Conservation (phyloP, 2,888 invertebrate species). For the Trimorus sp. region DNA sequence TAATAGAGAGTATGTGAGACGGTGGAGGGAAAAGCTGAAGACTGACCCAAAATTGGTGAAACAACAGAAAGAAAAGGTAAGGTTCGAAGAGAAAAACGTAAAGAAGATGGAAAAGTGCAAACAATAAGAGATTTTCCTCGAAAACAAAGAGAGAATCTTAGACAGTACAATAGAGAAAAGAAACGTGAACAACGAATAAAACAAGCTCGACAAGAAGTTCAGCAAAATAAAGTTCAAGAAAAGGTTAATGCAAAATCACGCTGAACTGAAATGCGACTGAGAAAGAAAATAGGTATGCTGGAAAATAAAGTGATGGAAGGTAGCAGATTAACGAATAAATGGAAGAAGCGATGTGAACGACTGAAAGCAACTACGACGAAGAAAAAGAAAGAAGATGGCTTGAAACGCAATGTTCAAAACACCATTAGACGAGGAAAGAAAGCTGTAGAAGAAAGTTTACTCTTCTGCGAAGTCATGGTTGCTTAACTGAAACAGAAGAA, state of each 20-base stretch:
- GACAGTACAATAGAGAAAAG: conserved; percentile 29
- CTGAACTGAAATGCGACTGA: conserved; percentile 30
- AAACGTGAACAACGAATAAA: conserved; percentile 29
- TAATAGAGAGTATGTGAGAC: conserved; percentile 11
- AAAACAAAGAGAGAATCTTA: conserved; percentile 21
- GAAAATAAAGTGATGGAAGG: conserved; percentile 17
- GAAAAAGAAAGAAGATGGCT: conserved; percentile 19
- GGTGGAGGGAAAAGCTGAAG: conserved; percentile 16
- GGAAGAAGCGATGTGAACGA: conserved; percentile 41
- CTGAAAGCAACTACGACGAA: conserved; percentile 10
- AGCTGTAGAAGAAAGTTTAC: conserved; percentile 29
- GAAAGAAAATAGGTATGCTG: conserved; percentile 13
- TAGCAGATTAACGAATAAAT: conserved; percentile 14
- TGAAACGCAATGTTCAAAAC: conserved; percentile 30
- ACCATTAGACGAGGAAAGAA: conserved; percentile 29
- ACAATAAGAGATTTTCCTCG: conserved; percentile 13
- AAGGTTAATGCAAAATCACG: conserved; percentile 1
- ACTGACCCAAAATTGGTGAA: not conserved
- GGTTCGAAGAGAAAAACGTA: conserved; percentile 20
- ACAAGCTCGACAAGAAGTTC: conserved; percentile 10
- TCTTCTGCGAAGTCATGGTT: conserved; percentile 28
- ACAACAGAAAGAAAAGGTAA: conserved; percentile 34
- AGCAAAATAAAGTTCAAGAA: conserved; percentile 11
- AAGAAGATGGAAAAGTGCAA: conserved; percentile 26
- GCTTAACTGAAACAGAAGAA: conserved; percentile 39